Percentiles rank a stretch among this genome's conserved stretches.
Evolutionary conservation across 2,113 vertebrate species (phyloP).

Genomic region (Strigops habroptila): DNA sequence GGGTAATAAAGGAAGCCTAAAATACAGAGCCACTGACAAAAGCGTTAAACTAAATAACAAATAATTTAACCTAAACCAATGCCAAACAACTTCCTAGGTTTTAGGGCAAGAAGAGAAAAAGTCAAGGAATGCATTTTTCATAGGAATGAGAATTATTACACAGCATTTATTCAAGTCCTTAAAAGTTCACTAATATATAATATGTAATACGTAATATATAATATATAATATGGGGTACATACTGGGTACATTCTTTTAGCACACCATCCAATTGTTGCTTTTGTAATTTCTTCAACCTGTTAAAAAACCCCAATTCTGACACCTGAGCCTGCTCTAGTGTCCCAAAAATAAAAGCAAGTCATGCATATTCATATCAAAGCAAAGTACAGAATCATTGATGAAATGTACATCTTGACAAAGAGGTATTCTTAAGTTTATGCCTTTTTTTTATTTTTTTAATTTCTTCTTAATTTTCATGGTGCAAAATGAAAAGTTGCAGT

Average conservation of each 20-base stretch:
- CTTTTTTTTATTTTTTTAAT: background rate
- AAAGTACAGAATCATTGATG: background rate
- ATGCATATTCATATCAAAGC: background rate
- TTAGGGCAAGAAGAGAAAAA: background rate
- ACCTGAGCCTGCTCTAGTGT: constrained; percentile 53
- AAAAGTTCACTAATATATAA: background rate
- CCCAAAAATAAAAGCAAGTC: background rate
- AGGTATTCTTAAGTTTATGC: background rate
- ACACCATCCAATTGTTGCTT: background rate
- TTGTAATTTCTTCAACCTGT: background rate
- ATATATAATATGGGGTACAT: too few species aligned
- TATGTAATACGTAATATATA: too few species aligned
- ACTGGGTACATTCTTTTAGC: background rate
- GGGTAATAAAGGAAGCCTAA: background rate
- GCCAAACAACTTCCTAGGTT: background rate
- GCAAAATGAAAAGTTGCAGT: background rate
- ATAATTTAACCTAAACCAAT: background rate
- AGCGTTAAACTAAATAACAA: background rate
- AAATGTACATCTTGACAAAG: background rate
- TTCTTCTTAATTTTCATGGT: background rate
- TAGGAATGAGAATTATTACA: background rate
- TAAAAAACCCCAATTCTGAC: background rate
- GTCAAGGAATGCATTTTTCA: background rate
- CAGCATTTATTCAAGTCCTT: background rate
- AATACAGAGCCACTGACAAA: background rate